A percentile compares a stretch with the other conserved stretches of the same genome.
phyloP scores from a whole-genome alignment of 2,797 vertebrate species.

The Huso huso region DNA sequence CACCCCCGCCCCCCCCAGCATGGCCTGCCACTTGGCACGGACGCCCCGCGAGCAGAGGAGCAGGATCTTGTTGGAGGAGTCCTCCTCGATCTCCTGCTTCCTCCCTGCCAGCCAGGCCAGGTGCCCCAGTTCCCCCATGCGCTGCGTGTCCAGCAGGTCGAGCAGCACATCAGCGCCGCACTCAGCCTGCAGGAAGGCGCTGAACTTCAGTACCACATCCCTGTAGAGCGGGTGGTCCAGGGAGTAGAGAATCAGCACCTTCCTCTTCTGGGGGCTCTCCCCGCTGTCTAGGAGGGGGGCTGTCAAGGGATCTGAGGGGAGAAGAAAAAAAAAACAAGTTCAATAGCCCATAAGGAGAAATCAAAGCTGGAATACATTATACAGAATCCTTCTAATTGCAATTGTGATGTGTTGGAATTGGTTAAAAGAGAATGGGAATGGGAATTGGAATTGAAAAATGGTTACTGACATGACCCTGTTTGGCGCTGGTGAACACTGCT shows the following conservation, averaged over 20 bases:
- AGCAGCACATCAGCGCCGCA: conserved; percentile 80
- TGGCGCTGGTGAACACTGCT: too few species aligned
- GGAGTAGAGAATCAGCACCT: conserved; percentile 86
- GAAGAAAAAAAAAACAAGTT: neutral
- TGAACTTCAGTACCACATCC: conserved; percentile 80
- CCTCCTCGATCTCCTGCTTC: conserved; percentile 65
- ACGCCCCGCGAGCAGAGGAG: conserved; percentile 83
- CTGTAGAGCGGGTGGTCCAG: conserved; percentile 81
- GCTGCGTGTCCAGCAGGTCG: conserved; percentile 73
- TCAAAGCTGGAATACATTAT: neutral
- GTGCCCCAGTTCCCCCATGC: conserved; percentile 66
- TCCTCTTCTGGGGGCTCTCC: conserved; percentile 51
- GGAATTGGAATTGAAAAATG: too few species aligned
- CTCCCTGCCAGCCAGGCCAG: conserved; percentile 81
- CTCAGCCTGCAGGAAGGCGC: conserved; percentile 74
- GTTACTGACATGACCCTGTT: too few species aligned
- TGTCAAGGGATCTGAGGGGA: conserved; percentile 25
- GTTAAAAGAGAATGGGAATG: too few species aligned
- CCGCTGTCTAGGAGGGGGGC: neutral
- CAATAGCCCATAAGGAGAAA: neutral
- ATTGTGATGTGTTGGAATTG: too few species aligned
- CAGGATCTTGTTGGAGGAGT: conserved; percentile 73
- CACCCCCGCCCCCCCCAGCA: conserved; percentile 63
- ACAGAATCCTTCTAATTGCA: too few species aligned
- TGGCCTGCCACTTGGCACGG: conserved; percentile 84